These are phyloP conservation scores for Oriolus oriolus DNA, from an alignment of 2,113 vertebrate genomes.

Conservation along the genomic window DNA sequence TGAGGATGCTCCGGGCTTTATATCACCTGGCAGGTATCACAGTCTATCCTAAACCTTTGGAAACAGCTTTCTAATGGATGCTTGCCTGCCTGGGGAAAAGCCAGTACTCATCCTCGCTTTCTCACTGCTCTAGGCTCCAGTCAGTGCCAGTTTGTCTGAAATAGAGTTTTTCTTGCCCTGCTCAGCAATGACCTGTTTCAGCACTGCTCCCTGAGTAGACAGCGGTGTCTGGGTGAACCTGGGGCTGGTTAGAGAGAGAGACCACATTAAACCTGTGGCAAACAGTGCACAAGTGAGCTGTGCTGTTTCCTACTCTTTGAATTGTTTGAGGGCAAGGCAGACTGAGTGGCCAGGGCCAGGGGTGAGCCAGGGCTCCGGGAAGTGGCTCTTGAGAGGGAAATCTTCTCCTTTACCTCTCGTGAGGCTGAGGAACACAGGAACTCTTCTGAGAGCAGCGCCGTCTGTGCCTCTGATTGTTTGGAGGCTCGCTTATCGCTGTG, in stretches of 20 bases:
- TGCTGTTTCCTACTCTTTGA: background rate
- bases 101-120: background rate
- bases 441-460: background rate
- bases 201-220: background rate
- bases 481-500: background rate
- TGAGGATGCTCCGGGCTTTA: background rate
- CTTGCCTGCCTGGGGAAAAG: background rate
- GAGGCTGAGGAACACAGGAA: background rate
- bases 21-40: background rate
- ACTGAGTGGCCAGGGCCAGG: background rate
- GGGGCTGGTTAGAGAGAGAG: background rate
- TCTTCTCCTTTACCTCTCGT: background rate
- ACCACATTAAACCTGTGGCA: background rate
- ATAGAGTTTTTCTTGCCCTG: background rate
- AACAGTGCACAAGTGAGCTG: background rate
- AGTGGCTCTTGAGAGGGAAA: background rate
- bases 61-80: background rate
- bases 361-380: background rate
- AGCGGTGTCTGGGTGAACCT: background rate
- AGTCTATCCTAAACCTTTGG: background rate
- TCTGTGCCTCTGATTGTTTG: background rate
- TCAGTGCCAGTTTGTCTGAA: background rate
- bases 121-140: background rate
- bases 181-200: background rate
- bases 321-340: background rate